Evolutionary conservation across 1,140 invertebrate genomes (phyloP).

Genomic region (Zelostemma sp.): DNA sequence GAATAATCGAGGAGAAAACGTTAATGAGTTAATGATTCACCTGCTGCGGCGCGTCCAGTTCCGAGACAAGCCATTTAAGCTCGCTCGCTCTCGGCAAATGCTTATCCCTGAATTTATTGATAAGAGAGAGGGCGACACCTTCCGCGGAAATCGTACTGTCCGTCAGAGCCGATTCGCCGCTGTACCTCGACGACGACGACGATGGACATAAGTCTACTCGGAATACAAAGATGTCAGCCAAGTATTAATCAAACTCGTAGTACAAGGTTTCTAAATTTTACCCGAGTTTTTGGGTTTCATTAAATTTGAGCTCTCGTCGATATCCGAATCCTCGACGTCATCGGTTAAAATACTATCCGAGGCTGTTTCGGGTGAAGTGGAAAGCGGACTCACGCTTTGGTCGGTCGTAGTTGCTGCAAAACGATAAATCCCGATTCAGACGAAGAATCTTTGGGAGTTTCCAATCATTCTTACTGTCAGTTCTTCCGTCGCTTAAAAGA

Average conservation of each 20-base stretch:
- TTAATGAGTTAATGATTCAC: too few species aligned
- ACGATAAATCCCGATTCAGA: conserved; percentile 14
- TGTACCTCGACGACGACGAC: conserved; percentile 31
- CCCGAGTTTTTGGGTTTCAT: conserved; percentile 61
- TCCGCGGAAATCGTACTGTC: conserved; percentile 77
- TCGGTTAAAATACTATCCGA: conserved; percentile 71
- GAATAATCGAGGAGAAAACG: too few species aligned
- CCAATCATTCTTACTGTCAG: conserved; percentile 71
- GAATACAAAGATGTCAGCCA: conserved; percentile 76
- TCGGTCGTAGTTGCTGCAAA: conserved; percentile 68
- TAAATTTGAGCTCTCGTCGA: conserved; percentile 68
- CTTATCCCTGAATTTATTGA: conserved; percentile 83
- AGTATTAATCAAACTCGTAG: not conserved
- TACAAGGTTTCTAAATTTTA: conserved; percentile 38
- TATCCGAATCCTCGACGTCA: conserved; percentile 71
- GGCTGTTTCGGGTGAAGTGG: conserved; percentile 68
- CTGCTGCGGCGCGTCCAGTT: conserved; percentile 83
- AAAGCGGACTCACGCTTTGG: conserved; percentile 70
- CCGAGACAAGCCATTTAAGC: conserved; percentile 86
- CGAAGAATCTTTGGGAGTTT: not conserved
- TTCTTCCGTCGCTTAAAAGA: conserved; percentile 71
- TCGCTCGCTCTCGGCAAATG: conserved; percentile 84
- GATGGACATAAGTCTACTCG: conserved; percentile 68
- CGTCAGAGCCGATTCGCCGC: conserved; percentile 57
- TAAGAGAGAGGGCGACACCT: conserved; percentile 81